These are phyloP conservation scores for Procambarus clarkii DNA, from an alignment of 1,140 invertebrate genomes.

Conservation along the genomic window DNA sequence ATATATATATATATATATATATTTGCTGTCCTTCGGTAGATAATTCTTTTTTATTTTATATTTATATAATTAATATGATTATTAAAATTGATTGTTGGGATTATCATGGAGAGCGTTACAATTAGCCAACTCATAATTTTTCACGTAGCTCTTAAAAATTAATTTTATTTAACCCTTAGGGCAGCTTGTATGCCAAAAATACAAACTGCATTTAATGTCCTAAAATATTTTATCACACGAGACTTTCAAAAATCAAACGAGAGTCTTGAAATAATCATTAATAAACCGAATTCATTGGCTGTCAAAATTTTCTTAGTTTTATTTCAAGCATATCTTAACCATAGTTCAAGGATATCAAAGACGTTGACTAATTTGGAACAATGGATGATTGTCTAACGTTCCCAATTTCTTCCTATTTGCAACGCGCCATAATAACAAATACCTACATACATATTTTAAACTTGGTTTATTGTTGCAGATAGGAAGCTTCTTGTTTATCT, in stretches of 20 bases:
- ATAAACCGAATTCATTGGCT: not conserved
- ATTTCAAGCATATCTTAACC: not conserved
- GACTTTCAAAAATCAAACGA: not conserved
- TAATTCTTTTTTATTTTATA: too few species aligned
- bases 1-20: too few species aligned
- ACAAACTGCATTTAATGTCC: not conserved
- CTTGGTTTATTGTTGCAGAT: not conserved
- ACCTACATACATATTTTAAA: not conserved
- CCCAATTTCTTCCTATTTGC: not conserved
- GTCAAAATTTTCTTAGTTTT: not conserved
- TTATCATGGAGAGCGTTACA: not conserved
- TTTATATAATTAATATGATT: not conserved
- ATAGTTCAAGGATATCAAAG: not conserved
- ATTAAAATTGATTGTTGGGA: not conserved
- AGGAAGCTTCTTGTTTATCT: too few species aligned
- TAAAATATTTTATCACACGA: not conserved
- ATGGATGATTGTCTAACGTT: not conserved
- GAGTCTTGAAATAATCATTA: not conserved
- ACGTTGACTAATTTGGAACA: constrained; percentile 12
- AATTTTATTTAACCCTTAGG: too few species aligned
- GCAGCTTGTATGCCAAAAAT: too few species aligned
- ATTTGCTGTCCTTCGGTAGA: too few species aligned
- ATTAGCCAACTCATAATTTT: too few species aligned
- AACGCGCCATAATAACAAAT: not conserved
- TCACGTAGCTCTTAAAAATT: too few species aligned